A percentile compares a stretch with the other conserved stretches of the same genome.
phyloP scores from a whole-genome alignment of 2,797 vertebrate genomes.

The Euthynnus affinis region DNA sequence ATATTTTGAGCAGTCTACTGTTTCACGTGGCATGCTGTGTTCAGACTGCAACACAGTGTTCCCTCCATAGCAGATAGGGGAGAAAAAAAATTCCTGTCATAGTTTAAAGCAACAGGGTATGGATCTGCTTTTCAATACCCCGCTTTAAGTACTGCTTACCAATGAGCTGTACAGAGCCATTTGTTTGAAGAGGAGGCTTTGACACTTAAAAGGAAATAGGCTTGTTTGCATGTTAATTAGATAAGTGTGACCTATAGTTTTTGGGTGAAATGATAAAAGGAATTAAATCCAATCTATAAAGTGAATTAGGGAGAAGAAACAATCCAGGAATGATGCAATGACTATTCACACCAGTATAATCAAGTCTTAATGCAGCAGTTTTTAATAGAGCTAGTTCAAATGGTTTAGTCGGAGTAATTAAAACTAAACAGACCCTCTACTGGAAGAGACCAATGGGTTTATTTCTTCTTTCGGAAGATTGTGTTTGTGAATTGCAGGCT shows the following conservation, averaged over 20 bases:
- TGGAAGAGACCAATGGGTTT: conserved; percentile 31
- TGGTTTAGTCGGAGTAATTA: conserved; percentile 57
- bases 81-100: conserved; percentile 35
- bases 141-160: conserved; percentile 31
- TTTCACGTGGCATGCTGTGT: conserved; percentile 29
- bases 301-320: conserved; percentile 10
- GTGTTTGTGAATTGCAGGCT: conserved; percentile 40
- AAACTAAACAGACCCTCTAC: conserved; percentile 61
- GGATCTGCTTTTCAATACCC: conserved; percentile 34
- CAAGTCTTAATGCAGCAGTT: conserved; percentile 47
- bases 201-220: conserved; percentile 23
- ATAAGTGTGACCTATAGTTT: conserved; percentile 11
- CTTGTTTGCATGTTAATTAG: conserved; percentile 45
- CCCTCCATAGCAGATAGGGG: conserved; percentile 18
- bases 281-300: conserved; percentile 36
- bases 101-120: conserved; percentile 45
- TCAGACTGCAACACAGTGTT: conserved; percentile 37
- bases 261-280: conserved; percentile 22
- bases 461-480: conserved; percentile 53
- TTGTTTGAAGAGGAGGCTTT: conserved; percentile 25
- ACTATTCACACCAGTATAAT: conserved; percentile 33
- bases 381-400: conserved; percentile 50
- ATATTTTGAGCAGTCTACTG: conserved; percentile 17
- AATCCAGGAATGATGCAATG: conserved; percentile 20
- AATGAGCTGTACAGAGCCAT: conserved; percentile 26